Evolutionary conservation across 2,888 invertebrate genomes (phyloP).

Genomic region (Resseliella maxima): DNA sequence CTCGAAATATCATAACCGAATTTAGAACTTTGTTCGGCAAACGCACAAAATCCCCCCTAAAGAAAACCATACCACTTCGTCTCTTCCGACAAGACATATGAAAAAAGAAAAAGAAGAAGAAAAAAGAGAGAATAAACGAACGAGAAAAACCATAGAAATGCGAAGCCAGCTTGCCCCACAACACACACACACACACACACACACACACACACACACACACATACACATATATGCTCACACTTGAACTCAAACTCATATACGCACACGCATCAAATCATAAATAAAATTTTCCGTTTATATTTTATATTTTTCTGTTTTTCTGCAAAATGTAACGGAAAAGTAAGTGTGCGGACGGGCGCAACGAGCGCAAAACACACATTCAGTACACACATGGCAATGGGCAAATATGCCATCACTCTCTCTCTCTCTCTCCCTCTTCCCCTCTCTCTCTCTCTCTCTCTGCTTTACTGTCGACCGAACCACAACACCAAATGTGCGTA

Average conservation of each 20-base stretch:
- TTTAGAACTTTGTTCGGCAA: slow-evolving; percentile 34
- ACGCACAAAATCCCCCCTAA: background rate
- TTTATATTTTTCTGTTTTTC: slow-evolving; percentile 49
- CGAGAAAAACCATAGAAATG: slow-evolving; percentile 32
- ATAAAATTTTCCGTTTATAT: slow-evolving; percentile 51
- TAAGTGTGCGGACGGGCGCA: background rate
- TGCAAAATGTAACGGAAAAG: background rate
- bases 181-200: background rate
- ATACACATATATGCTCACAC: background rate
- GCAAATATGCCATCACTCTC: background rate
- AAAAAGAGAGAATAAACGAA: too few species aligned
- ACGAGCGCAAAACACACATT: background rate
- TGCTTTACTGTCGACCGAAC: background rate
- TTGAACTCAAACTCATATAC: background rate
- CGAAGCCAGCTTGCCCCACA: background rate
- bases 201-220: background rate
- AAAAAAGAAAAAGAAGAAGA: background rate
- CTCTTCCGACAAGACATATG: background rate
- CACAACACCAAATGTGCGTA: background rate
- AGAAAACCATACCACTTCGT: background rate
- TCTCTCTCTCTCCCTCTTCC: background rate
- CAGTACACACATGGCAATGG: slow-evolving; percentile 17
- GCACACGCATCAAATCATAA: slow-evolving; percentile 27
- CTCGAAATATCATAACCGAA: slow-evolving; percentile 48
- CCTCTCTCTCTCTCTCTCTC: background rate